Base-by-base conservation (phyloP, 1,140 invertebrate genomes). In the Carposina sasakii region DNA sequence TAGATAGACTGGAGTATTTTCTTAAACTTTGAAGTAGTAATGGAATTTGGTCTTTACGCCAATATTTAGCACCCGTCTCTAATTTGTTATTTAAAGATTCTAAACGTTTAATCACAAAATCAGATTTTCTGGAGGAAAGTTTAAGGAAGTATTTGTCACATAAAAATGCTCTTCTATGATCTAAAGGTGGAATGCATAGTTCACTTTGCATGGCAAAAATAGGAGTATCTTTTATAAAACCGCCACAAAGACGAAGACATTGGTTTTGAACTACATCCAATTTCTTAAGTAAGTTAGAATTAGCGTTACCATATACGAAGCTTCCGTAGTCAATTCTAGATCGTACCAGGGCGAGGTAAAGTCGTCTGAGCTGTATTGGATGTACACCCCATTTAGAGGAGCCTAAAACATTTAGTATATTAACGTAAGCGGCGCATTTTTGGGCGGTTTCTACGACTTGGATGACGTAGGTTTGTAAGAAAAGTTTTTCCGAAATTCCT, bases 121-220 rank as follows among this genome's bases (percentile, higher is more conserved):
- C 34, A n/a, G 31, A 20, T 4, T 12, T 5, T 9, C 19, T n/a
- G n/a, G 43, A 46, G 6, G 20, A 20, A 31, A 12, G 15, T 33
- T 46, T 46, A 1, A 46, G 15, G 12, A 26, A 46, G 43, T 19
- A 46, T 23, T 46, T 46, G 6, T 8, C 12, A 2, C 15, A 26
- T 34, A 46, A 46, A 33, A 19, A 46, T 3, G 1, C n/a, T 22
- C 26, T 31, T 19, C 43, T 16, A 19, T n/a, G 3, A 34, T 33
- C 13, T 33, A 46, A 22, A 12, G 43, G 43, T 19, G 43, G 43
- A 10, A 46, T 31, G 21, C 43, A 22, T 19, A 46, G 19, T 22
- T 46, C 43, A 23, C 22, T 33, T 46, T 46, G 28, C 43, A 46
- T 46, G 21, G 34, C 26, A 46, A 33, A 30, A 5, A 46, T 34